Percentiles rank a stretch among this genome's conserved stretches.
phyloP scores from a whole-genome alignment of 2,113 vertebrate species.

The Caranx ignobilis region DNA sequence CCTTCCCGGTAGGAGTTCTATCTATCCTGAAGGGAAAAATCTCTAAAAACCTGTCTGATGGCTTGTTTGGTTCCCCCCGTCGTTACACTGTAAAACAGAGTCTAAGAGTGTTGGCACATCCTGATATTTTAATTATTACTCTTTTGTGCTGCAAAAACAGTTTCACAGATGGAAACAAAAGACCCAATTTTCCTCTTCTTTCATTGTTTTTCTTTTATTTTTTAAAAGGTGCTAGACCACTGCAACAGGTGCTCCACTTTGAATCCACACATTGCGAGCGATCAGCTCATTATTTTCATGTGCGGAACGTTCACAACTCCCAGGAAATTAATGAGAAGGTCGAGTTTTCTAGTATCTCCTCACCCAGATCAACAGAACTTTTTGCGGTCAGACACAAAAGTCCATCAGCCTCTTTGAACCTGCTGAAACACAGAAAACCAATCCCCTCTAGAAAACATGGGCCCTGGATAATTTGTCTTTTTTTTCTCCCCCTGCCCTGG shows the following conservation, averaged over 20 bases:
- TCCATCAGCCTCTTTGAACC: constrained; percentile 41
- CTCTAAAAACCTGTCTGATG: constrained; percentile 39
- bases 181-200: background rate
- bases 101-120: constrained; percentile 10
- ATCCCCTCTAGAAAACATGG: constrained; percentile 40
- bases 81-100: background rate
- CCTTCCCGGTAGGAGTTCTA: constrained; percentile 40
- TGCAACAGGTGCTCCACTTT: background rate
- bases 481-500: constrained; percentile 38
- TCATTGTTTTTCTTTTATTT: background rate
- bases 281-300: background rate
- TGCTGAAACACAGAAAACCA: constrained; percentile 50
- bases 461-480: constrained; percentile 57
- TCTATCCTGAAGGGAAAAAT: constrained; percentile 31
- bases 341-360: too few species aligned
- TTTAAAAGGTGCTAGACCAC: background rate
- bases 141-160: background rate
- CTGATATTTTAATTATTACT: background rate
- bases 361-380: background rate
- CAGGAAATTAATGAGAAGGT: background rate
- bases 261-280: background rate
- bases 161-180: background rate
- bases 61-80: constrained; percentile 29
- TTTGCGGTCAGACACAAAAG: constrained; percentile 10
- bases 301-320: background rate